Conservation (phyloP, 2,888 invertebrate genomes). For the Ethmia dodecea region DNA sequence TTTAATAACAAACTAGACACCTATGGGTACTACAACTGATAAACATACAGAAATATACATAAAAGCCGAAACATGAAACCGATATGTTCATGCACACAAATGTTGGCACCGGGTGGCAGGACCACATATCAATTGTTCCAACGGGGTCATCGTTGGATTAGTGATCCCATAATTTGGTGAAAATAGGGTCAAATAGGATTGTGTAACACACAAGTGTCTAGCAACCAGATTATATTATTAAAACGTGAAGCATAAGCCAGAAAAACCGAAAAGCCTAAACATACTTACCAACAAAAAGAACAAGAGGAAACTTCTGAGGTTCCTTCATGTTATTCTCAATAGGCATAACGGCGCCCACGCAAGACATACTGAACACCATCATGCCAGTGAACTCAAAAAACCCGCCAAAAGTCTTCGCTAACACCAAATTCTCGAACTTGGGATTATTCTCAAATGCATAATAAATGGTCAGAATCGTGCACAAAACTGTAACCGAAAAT, state of each 20-base stretch:
- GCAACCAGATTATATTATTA: too few relatives aligned
- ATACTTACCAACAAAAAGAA: conserved; percentile 21
- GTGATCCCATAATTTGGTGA: too few relatives aligned
- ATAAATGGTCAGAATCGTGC: conserved; percentile 32
- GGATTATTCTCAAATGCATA: conserved; percentile 40
- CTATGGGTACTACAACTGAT: too few relatives aligned
- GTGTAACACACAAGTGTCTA: too few relatives aligned
- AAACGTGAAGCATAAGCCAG: background rate
- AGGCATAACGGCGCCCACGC: conserved; percentile 47
- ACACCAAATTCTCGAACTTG: conserved; percentile 23
- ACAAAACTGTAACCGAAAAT: conserved; percentile 43
- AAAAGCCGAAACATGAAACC: too few relatives aligned
- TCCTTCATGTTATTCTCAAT: conserved; percentile 55
- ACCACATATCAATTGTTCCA: too few relatives aligned
- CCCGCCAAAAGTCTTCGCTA: background rate
- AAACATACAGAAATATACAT: too few relatives aligned
- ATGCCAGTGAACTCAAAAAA: conserved; percentile 65
- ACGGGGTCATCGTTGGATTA: too few relatives aligned
- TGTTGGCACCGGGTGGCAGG: too few relatives aligned
- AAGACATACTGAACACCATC: conserved; percentile 75
- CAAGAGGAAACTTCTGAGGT: conserved; percentile 23
- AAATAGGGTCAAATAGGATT: too few relatives aligned
- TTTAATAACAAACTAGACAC: too few relatives aligned
- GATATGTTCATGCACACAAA: too few relatives aligned
- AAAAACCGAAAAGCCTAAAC: background rate